Evolutionary conservation across 2,797 vertebrate genomes (phyloP), one percentile per base, ranked within the genome.

Genomic region (Cuculus canorus): DNA sequence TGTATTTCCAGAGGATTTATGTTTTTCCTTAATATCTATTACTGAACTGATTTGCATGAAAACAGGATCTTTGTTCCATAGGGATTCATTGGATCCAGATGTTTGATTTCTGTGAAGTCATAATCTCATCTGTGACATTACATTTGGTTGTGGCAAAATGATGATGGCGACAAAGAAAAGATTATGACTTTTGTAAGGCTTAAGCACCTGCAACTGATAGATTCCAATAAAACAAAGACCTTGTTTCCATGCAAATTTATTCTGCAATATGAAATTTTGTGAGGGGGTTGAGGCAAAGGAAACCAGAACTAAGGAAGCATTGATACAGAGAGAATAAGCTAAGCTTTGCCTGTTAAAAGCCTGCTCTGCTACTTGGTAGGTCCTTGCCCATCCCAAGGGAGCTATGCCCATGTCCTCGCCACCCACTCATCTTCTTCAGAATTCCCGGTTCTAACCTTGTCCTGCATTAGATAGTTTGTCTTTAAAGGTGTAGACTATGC

Each of bases 21-120:
- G 11, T 25, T 80, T 72, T 91, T 41, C 50, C 59, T 93, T 91
- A 72, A 88, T 95, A 97, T 96, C 96, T 92, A 93, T 96, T 91
- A 93, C 60, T 75, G 66, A 41, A 28, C 32, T 56, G 53, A 92
- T 97, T 92, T 96, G 70, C 93, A 95, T 94, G 92, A 86, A 79
- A 96, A 83, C n/a, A n/a, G 35, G 53, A 6, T 80, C 64, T 93
- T 61, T 92, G 70, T 93, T 96, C 86, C 1, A 0, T 22, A 16
- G 92, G 87, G 91, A 85, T 72, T 92, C 81, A 28, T 79, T 73
- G 47, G 56, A 53, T 95, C 75, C 93, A 92, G 93, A 96, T 95
- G 92, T 91, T 95, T 95, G 76, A 86, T 94, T 87, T 68, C 63
- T 73, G 43, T 73, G 64, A 90, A 93, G 63, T 10, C 80, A 43